Evolutionary conservation across 2,797 vertebrate species (phyloP).

Genomic region (Sebastes minor): DNA sequence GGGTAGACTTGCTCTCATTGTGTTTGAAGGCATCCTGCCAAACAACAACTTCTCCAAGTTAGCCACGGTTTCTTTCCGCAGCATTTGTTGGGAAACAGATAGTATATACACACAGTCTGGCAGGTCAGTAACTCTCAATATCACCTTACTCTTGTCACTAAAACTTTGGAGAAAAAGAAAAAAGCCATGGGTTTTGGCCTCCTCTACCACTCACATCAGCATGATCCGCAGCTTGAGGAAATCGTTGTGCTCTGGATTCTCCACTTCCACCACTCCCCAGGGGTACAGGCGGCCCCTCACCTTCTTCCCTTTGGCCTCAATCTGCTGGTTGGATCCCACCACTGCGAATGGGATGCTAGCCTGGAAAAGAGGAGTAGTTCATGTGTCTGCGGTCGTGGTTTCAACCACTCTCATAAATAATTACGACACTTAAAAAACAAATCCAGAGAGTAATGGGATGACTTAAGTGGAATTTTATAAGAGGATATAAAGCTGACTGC

Average conservation of each 20-base stretch:
- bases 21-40: not conserved
- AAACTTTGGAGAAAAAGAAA: not conserved
- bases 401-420: not conserved
- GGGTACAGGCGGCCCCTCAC: slow-evolving; percentile 97
- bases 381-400: not conserved
- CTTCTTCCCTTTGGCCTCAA: slow-evolving; percentile 99
- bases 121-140: not conserved
- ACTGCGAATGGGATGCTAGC: slow-evolving; percentile 97
- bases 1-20: not conserved
- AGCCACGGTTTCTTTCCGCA: not conserved
- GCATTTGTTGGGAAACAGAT: not conserved
- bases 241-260: slow-evolving; percentile 97
- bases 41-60: not conserved
- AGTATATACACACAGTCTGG: not conserved
- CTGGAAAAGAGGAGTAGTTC: slow-evolving; percentile 68
- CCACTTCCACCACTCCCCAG: slow-evolving; percentile 98
- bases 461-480: not conserved
- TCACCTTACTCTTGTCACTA: not conserved
- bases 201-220: slow-evolving; percentile 89
- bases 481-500: not conserved
- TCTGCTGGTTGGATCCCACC: slow-evolving; percentile 97
- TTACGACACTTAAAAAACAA: not conserved
- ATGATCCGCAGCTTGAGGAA: slow-evolving; percentile 98
- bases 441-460: not conserved
- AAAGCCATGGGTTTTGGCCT: not conserved